These are phyloP conservation scores for Rugalucina vietnamica DNA, from an alignment of 2,888 invertebrate genomes.

Conservation along the genomic window DNA sequence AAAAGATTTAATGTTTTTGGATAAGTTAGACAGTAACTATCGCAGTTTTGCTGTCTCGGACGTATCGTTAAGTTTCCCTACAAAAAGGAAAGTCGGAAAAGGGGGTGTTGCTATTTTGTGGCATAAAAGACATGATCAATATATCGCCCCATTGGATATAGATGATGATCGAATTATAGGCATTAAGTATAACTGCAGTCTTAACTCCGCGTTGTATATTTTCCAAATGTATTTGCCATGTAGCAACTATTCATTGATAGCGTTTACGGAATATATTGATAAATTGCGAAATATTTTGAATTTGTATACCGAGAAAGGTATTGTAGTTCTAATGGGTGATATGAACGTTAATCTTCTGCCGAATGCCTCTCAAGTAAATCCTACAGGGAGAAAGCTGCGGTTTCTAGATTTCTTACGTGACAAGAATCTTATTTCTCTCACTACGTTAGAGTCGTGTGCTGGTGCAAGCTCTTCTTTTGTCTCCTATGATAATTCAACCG, in stretches of 20 bases:
- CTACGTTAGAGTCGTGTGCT: not conserved
- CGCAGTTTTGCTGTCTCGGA: conserved; percentile 1
- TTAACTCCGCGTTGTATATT: not conserved
- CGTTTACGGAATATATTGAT: not conserved
- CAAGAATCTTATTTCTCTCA: not conserved
- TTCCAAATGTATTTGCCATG: conserved; percentile 7
- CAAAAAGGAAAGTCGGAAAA: conserved; percentile 16
- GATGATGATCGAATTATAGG: conserved; percentile 5
- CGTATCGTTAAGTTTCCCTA: not conserved
- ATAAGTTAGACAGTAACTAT: not conserved
- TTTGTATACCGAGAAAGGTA: not conserved
- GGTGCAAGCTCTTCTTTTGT: not conserved
- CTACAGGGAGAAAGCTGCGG: not conserved
- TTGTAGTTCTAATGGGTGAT: conserved; percentile 1
- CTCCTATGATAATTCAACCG: not conserved
- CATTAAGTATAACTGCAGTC: not conserved
- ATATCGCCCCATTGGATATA: not conserved
- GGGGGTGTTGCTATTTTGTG: conserved; percentile 25
- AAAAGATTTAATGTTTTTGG: conserved; percentile 9
- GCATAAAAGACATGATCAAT: conserved; percentile 5
- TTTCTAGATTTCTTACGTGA: not conserved
- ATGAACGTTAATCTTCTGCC: not conserved
- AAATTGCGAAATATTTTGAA: not conserved
- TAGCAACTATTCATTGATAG: not conserved
- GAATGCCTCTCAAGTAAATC: not conserved